Conservation (phyloP, 2,888 invertebrate species). For the Papilio gigon region DNA sequence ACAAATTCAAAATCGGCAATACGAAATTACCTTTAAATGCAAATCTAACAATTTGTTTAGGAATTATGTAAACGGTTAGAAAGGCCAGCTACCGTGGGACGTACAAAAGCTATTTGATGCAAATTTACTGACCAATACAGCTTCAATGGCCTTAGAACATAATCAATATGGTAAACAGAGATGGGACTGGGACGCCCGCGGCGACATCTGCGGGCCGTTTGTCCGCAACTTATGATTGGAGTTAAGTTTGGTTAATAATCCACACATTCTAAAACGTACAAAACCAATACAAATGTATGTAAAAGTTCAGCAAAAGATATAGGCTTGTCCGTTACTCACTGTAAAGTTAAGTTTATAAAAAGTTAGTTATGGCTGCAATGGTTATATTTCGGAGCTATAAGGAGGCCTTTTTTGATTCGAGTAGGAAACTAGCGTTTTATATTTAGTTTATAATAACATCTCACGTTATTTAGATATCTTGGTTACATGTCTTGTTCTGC, state of each 20-base stretch:
- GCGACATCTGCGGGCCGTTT: constrained; percentile 35
- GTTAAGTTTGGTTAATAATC: not conserved
- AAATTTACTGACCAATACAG: constrained; percentile 24
- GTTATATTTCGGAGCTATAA: no score
- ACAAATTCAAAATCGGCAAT: not conserved
- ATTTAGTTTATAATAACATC: no score
- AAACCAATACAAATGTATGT: not conserved
- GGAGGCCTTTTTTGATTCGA: no score
- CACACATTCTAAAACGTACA: not conserved
- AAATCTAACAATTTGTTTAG: constrained; percentile 22
- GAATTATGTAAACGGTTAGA: constrained; percentile 18
- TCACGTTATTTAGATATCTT: no score
- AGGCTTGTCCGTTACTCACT: no score
- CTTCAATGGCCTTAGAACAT: constrained; percentile 14
- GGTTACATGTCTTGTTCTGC: not conserved
- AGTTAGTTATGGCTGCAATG: no score
- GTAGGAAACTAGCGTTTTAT: no score
- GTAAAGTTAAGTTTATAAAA: no score
- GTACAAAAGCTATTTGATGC: constrained; percentile 25
- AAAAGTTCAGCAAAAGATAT: no score
- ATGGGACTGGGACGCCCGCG: constrained; percentile 15
- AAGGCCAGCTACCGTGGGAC: constrained; percentile 18
- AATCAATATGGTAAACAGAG: constrained; percentile 19
- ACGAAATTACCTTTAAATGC: constrained; percentile 3
- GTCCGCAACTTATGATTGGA: constrained; percentile 35